Percentiles rank a stretch among this genome's conserved stretches.
Evolutionary conservation across 2,888 invertebrate species (phyloP).

Genomic region (Tuta absoluta): DNA sequence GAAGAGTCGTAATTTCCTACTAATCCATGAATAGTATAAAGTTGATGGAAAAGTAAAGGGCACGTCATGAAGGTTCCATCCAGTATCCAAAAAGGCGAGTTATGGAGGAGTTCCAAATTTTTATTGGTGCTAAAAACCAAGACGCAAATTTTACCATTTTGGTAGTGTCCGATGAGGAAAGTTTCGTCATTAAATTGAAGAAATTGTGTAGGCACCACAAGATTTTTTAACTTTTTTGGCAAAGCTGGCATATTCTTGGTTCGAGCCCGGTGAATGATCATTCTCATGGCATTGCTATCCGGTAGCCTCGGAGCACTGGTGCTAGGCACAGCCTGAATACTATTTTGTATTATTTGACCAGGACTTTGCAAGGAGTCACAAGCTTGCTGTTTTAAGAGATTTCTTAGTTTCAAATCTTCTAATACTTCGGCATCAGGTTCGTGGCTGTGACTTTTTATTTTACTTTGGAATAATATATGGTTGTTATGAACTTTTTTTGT

Average conservation of each 20-base stretch:
- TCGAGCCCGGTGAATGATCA: neutral
- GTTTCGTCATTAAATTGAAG: neutral
- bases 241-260: neutral
- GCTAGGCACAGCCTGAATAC: no score
- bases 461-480: no score
- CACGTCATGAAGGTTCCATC: conserved; percentile 30
- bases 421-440: no score
- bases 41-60: conserved; percentile 29
- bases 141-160: neutral
- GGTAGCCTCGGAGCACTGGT: neutral
- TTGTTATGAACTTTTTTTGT: no score
- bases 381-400: no score
- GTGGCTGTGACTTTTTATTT: no score
- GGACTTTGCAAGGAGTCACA: no score
- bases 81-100: conserved; percentile 30
- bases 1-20: conserved; percentile 20
- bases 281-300: neutral
- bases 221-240: neutral
- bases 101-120: conserved; percentile 27
- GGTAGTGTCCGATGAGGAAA: neutral
- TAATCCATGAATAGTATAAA: conserved; percentile 30
- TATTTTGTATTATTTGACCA: no score
- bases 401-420: no score
- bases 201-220: neutral
- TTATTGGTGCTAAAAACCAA: conserved; percentile 28